Conservation (phyloP, 1,140 invertebrate species). For the Drosophila seguyi region DNA sequence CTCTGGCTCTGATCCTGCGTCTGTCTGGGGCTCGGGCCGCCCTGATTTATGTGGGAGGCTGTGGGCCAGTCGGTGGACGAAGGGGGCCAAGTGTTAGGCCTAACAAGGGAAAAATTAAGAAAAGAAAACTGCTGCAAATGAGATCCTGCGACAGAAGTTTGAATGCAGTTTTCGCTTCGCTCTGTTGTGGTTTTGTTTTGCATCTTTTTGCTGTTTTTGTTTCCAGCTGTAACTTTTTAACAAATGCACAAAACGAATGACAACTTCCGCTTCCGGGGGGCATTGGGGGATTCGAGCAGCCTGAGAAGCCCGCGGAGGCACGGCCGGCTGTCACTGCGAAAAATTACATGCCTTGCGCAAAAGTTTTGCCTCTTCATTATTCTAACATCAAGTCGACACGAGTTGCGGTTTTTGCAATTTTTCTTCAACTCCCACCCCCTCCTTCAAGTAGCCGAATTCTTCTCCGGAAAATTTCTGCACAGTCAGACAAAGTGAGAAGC, state of each 20-base stretch:
- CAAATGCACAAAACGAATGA: slow-evolving; percentile 83
- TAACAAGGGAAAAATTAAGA: slow-evolving; percentile 23
- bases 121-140: slow-evolving; percentile 34
- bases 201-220: slow-evolving; percentile 53
- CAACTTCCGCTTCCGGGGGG: slow-evolving; percentile 76
- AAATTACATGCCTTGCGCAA: slow-evolving; percentile 84
- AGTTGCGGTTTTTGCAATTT: slow-evolving; percentile 83
- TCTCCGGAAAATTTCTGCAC: slow-evolving; percentile 55
- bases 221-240: slow-evolving; percentile 74
- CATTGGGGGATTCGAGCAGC: neutral
- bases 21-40: slow-evolving; percentile 26
- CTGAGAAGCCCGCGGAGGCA: slow-evolving; percentile 2
- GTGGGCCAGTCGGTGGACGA: neutral
- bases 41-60: slow-evolving; percentile 68
- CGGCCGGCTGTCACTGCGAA: slow-evolving; percentile 80
- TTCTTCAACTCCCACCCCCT: slow-evolving; percentile 57
- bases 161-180: slow-evolving; percentile 62
- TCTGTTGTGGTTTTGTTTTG: slow-evolving; percentile 39
- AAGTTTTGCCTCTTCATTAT: slow-evolving; percentile 84
- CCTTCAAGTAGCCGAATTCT: slow-evolving; percentile 21
- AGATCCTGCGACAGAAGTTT: slow-evolving; percentile 68
- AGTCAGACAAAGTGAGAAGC: slow-evolving; percentile 74
- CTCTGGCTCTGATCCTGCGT: slow-evolving; percentile 16
- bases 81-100: slow-evolving; percentile 34
- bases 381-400: slow-evolving; percentile 84